Percentiles rank a stretch among this genome's conserved stretches.
These are phyloP conservation scores for Anticlea derivata DNA, from an alignment of 2,888 invertebrate species.

Conservation along the genomic window DNA sequence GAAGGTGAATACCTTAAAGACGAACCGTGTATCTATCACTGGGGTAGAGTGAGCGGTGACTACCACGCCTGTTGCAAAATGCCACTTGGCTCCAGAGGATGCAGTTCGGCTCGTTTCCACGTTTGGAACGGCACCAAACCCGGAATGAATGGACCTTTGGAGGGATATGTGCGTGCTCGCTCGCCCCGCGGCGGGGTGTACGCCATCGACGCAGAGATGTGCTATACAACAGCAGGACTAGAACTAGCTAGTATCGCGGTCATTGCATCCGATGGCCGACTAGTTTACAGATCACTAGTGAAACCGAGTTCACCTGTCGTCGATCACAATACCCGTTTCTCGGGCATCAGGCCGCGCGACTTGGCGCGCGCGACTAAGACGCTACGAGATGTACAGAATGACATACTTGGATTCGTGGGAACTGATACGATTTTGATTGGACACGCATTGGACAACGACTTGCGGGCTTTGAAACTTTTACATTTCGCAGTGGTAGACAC, in stretches of 20 bases:
- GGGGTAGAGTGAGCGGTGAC: conserved; percentile 89
- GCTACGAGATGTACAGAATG: conserved; percentile 92
- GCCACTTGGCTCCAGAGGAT: conserved; percentile 83
- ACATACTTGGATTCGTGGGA: conserved; percentile 90
- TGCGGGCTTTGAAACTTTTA: conserved; percentile 92
- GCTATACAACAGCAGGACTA: conserved; percentile 93
- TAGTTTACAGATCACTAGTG: conserved; percentile 93
- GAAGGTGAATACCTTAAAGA: conserved; percentile 88
- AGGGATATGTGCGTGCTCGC: conserved; percentile 86
- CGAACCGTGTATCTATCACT: conserved; percentile 94
- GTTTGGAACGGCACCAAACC: conserved; percentile 90
- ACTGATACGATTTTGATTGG: conserved; percentile 96
- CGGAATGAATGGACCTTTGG: conserved; percentile 89
- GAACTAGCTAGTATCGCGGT: conserved; percentile 95
- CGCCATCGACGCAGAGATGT: conserved; percentile 98
- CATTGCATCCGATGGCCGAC: conserved; percentile 87
- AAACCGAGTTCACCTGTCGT: conserved; percentile 92
- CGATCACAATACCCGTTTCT: conserved; percentile 97
- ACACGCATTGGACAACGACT: conserved; percentile 97
- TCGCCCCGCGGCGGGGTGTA: conserved; percentile 85
- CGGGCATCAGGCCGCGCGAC: conserved; percentile 90
- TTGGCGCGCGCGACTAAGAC: conserved; percentile 86
- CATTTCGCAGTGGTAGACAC: conserved; percentile 96
- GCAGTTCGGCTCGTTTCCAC: conserved; percentile 86
- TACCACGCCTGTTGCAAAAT: conserved; percentile 87